phyloP scores from a whole-genome alignment of 53 echinoderm and acorn worm species.

The Temnopleurus reevesii region DNA sequence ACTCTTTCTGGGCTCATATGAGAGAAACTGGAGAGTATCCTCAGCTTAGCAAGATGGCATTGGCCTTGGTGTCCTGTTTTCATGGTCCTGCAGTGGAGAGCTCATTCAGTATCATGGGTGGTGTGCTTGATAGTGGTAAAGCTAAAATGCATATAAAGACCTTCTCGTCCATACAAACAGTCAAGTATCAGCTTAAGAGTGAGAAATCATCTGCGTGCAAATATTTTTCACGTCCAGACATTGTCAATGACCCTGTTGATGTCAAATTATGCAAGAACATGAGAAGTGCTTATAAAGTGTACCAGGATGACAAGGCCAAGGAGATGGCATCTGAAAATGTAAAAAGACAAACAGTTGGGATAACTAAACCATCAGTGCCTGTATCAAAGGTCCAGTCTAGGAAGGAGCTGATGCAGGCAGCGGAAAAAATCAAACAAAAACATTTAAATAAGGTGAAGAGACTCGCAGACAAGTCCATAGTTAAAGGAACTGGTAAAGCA shows the following conservation, averaged over 20 bases:
- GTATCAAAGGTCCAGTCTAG: background rate
- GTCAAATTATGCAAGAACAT: conserved; percentile 32
- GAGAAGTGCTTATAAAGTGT: conserved; percentile 8
- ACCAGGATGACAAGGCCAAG: conserved; percentile 21
- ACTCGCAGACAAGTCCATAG: background rate
- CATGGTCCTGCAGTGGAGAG: conserved; percentile 17
- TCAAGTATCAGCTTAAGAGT: conserved; percentile 49
- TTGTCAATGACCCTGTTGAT: background rate
- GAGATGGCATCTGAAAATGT: background rate
- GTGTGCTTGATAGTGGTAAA: conserved; percentile 8
- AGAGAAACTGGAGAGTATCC: conserved; percentile 32
- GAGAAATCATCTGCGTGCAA: conserved; percentile 1
- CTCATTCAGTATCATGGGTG: conserved; percentile 22
- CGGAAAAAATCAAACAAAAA: background rate
- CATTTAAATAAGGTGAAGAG: background rate
- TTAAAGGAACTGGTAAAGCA: background rate
- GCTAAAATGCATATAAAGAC: conserved; percentile 43
- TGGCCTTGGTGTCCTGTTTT: conserved; percentile 16
- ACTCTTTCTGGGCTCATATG: background rate
- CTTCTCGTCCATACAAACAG: conserved; percentile 44
- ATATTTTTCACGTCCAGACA: conserved; percentile 5
- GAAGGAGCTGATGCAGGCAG: background rate
- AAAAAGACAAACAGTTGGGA: background rate
- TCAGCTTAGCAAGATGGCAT: background rate
- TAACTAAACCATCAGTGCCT: background rate